Evolutionary conservation across 1,140 invertebrate genomes (phyloP).

Genomic region (Melitaea cinxia): DNA sequence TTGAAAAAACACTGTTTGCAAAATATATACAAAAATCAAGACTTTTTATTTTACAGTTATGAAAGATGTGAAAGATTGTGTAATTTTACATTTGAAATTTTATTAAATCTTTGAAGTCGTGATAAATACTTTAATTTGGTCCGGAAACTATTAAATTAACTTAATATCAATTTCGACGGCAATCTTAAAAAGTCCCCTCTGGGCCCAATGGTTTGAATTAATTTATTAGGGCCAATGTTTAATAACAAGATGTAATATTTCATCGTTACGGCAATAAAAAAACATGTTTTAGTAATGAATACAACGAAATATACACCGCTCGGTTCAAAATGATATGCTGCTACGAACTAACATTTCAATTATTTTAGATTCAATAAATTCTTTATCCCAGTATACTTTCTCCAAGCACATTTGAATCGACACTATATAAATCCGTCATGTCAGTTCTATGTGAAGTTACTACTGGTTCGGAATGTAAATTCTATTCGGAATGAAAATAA

Average conservation of each 20-base stretch:
- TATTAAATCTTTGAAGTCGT: slow-evolving; percentile 7
- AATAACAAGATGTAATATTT: slow-evolving; percentile 38
- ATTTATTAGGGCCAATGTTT: slow-evolving; percentile 48
- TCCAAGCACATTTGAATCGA: not conserved
- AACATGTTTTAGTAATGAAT: slow-evolving; percentile 14
- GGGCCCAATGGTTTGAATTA: slow-evolving; percentile 37
- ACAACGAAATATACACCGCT: not conserved
- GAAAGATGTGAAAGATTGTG: not conserved
- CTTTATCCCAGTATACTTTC: not conserved
- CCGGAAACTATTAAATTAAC: slow-evolving; percentile 24
- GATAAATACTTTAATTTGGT: slow-evolving; percentile 14
- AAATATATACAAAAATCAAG: too few species aligned
- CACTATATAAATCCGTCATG: not conserved
- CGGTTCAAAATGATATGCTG: not conserved
- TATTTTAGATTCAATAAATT: not conserved
- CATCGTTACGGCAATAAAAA: slow-evolving; percentile 39
- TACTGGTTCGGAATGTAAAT: not conserved
- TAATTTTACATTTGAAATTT: not conserved
- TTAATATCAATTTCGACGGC: slow-evolving; percentile 45
- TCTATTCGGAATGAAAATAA: not conserved
- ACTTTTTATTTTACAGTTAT: not conserved
- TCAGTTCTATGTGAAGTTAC: not conserved
- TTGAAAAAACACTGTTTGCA: too few species aligned
- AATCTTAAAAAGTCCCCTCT: slow-evolving; percentile 8
- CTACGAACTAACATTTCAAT: slow-evolving; percentile 4